These are phyloP conservation scores for Phyllotis vaccarum DNA, from an alignment of 2,797 vertebrate genomes.

Conservation along the genomic window DNA sequence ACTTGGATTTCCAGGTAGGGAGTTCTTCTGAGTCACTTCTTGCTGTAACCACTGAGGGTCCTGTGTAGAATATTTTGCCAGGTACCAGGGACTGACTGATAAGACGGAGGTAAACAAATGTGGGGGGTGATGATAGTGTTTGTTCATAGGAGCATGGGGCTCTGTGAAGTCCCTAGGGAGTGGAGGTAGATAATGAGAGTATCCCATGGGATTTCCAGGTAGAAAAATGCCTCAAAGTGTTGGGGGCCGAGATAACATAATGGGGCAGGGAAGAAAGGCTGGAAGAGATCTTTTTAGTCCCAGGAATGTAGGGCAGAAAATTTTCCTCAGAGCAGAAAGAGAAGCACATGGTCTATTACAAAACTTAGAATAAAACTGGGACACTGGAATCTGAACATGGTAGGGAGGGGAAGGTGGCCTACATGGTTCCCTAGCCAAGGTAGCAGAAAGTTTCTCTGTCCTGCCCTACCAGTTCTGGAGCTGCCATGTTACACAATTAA, in stretches of 20 bases:
- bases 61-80: neutral
- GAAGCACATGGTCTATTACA: neutral
- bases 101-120: neutral
- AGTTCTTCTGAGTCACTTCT: neutral
- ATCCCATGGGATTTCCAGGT: too few relatives aligned
- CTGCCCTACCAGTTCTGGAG: too few relatives aligned
- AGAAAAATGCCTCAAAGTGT: neutral
- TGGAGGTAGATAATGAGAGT: neutral
- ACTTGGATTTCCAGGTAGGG: neutral
- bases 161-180: neutral
- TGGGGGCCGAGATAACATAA: neutral
- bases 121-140: too few relatives aligned
- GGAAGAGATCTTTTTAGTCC: neutral
- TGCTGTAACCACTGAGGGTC: neutral
- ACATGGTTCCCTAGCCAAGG: neutral
- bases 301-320: neutral
- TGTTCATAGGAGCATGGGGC: neutral
- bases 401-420: neutral
- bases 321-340: neutral
- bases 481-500: too few relatives aligned
- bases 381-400: neutral
- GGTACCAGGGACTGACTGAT: neutral
- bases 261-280: neutral
- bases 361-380: neutral
- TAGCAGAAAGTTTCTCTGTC: too few relatives aligned